Evolutionary conservation across 2,888 invertebrate species (phyloP).

Genomic region (Eupithecia inturbata): DNA sequence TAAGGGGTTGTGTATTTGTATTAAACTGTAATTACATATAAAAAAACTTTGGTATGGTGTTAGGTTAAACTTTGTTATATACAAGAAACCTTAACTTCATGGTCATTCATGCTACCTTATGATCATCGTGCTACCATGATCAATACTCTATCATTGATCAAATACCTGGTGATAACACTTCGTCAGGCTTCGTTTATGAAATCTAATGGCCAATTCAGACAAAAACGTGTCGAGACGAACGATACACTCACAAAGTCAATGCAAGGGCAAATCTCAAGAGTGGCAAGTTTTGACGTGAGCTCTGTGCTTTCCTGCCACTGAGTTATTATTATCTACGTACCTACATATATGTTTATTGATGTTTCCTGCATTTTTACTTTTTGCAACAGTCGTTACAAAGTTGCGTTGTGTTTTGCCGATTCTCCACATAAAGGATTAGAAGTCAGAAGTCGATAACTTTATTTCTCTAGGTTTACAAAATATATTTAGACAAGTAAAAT

Average conservation of each 20-base stretch:
- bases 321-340: no score
- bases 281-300: constrained; percentile 7
- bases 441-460: no score
- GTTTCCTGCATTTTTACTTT: constrained; percentile 8
- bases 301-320: neutral
- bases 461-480: no score
- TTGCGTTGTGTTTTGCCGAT: neutral
- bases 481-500: no score
- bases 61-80: neutral
- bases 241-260: constrained; percentile 23
- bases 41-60: neutral
- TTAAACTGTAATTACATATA: neutral
- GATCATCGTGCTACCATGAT: constrained; percentile 16
- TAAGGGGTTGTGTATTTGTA: neutral
- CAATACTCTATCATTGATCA: constrained; percentile 22
- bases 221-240: constrained; percentile 26
- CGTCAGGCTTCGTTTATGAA: constrained; percentile 21
- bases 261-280: constrained; percentile 17
- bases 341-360: no score
- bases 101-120: constrained; percentile 4
- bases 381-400: neutral
- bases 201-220: constrained; percentile 25
- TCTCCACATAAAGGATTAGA: neutral
- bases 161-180: constrained; percentile 24
- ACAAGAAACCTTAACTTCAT: neutral